These are phyloP conservation scores for Syngnathus floridae DNA, from an alignment of 2,113 vertebrate species.

Conservation along the genomic window DNA sequence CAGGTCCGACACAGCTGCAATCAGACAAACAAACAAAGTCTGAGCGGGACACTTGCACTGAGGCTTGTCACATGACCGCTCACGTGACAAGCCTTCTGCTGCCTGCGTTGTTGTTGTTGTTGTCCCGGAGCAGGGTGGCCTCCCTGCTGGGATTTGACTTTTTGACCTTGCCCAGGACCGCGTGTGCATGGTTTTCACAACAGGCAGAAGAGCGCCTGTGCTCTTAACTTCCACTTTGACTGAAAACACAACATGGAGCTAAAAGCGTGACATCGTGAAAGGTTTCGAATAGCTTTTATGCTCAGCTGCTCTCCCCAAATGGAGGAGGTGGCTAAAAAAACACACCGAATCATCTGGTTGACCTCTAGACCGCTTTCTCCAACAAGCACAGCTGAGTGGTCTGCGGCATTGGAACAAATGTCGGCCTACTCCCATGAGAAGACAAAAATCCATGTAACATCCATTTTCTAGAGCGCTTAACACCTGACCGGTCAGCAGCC, in stretches of 20 bases:
- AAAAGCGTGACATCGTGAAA: slow-evolving; percentile 6
- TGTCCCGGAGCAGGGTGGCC: not conserved
- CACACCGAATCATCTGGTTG: no score
- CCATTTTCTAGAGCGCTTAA: no score
- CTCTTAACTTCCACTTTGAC: not conserved
- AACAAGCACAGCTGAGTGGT: no score
- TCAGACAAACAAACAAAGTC: not conserved
- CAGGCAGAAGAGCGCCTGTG: slow-evolving; percentile 12
- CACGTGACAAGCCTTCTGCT: not conserved
- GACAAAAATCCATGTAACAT: no score
- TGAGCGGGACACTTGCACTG: not conserved
- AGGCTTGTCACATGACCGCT: not conserved
- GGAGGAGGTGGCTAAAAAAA: no score
- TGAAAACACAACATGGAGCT: slow-evolving; percentile 10
- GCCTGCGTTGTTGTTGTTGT: not conserved
- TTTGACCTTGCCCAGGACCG: not conserved
- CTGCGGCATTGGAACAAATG: no score
- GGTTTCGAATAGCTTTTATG: slow-evolving; percentile 1
- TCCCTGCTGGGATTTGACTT: not conserved
- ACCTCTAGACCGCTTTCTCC: no score
- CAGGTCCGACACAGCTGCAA: slow-evolving; percentile 88
- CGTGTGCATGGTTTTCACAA: not conserved
- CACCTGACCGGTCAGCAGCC: no score
- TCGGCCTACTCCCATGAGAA: no score
- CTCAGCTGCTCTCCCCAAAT: no score